phyloP scores from a whole-genome alignment of 2,888 invertebrate species.

The Harpalus rufipes region DNA sequence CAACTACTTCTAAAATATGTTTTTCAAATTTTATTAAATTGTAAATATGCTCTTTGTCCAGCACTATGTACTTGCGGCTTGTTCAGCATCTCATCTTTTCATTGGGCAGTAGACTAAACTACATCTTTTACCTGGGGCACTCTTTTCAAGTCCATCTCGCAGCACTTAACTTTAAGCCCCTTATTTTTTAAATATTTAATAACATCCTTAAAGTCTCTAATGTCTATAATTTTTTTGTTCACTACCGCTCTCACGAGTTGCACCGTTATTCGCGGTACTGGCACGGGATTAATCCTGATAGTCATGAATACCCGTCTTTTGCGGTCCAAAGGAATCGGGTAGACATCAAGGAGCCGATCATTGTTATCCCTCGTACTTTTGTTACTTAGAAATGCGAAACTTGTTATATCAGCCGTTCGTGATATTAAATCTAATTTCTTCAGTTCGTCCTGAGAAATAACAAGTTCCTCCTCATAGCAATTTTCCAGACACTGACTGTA shows the following conservation, averaged over 20 bases:
- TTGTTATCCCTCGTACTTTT: slow-evolving; percentile 7
- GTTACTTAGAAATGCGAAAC: slow-evolving; percentile 23
- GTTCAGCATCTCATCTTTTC: too few species aligned
- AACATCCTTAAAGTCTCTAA: neutral
- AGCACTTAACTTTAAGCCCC: slow-evolving; percentile 3
- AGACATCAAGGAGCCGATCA: slow-evolving; percentile 23
- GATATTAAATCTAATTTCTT: slow-evolving; percentile 8
- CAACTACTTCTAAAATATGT: neutral
- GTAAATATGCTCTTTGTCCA: too few species aligned
- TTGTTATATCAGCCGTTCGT: neutral
- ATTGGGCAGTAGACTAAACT: too few species aligned
- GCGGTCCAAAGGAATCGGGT: neutral
- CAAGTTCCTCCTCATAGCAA: slow-evolving; percentile 11
- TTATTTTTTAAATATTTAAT: slow-evolving; percentile 19
- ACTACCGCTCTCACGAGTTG: neutral
- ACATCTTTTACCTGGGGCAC: too few species aligned
- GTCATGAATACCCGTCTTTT: slow-evolving; percentile 3
- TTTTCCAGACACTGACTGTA: neutral
- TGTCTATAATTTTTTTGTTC: neutral
- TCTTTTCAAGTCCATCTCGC: neutral
- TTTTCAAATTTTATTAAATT: slow-evolving; percentile 5
- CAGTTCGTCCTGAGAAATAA: too few species aligned
- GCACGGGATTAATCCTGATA: too few species aligned
- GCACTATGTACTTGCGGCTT: too few species aligned
- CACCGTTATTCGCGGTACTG: neutral